These are phyloP conservation scores for Lathronympha strigana DNA, from an alignment of 2,888 invertebrate genomes.

Conservation along the genomic window DNA sequence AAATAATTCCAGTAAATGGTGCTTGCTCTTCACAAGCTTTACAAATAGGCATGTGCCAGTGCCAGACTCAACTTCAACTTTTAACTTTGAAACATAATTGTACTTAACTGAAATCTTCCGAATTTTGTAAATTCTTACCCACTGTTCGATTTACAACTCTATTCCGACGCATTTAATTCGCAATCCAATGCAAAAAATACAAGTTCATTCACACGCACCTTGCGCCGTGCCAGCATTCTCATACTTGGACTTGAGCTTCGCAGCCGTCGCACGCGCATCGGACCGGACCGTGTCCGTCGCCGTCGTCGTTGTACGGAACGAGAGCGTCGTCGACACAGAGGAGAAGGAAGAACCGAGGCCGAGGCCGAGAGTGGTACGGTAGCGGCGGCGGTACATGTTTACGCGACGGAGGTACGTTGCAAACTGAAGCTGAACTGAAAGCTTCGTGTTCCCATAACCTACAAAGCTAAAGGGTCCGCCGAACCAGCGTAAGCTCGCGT, in stretches of 20 bases:
- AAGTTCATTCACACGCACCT: slow-evolving; percentile 62
- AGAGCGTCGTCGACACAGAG: slow-evolving; percentile 69
- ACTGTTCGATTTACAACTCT: no score
- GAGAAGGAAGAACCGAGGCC: slow-evolving; percentile 77
- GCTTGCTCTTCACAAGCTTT: no score
- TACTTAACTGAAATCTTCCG: no score
- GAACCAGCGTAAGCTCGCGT: background rate
- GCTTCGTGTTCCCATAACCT: background rate
- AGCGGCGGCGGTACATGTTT: slow-evolving; percentile 75
- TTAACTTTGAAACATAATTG: no score
- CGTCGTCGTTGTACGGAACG: slow-evolving; percentile 69
- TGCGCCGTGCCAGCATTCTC: slow-evolving; percentile 79
- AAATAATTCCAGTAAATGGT: no score
- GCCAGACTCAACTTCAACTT: no score
- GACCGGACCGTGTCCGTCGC: slow-evolving; percentile 70
- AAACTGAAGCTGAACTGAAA: slow-evolving; percentile 58
- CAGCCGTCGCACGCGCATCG: slow-evolving; percentile 78
- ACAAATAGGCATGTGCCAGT: no score
- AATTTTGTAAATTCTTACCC: no score
- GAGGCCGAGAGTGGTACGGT: slow-evolving; percentile 77
- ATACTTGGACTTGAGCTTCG: slow-evolving; percentile 79
- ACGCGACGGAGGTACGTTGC: slow-evolving; percentile 59
- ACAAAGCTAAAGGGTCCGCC: background rate
- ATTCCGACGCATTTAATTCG: background rate
- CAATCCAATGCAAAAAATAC: no score